Evolutionary conservation across 2,113 vertebrate species (phyloP), one percentile per base, ranked within the genome.

Genomic region (Lipophrys pholis): DNA sequence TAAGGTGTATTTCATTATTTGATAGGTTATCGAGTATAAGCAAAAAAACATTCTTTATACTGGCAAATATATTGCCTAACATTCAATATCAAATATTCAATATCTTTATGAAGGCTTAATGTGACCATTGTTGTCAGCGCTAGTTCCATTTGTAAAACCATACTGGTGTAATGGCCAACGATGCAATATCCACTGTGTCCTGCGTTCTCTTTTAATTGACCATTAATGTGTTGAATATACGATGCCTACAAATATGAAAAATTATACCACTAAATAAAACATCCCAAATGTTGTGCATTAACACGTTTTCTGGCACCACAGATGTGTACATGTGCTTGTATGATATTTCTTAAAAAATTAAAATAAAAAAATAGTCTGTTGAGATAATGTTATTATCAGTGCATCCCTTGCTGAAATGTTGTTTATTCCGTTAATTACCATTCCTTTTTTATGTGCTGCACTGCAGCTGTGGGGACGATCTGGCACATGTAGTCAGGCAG

Each of bases 371-470:
- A 74, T 55, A 39, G 69, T 61, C 56, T 84, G 65, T 65, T 83
- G 73, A 85, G 81, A 89, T 79, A 81, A 81, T 74, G 35, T 69
- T 82, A 81, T 89, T 82, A 82, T 86, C 74, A 72, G 55, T 73
- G 36, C 59, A 78, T 84, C 65, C 63, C 59, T 64, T 71, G 41
- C 76, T 86, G 75, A 83, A 83, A 82, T 62, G 60, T 72, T 85
- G 83, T 87, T 89, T 90, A 77, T 89, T 86, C 74, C 68, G 30
- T 85, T 91, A 86, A 89, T 90, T 83, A 87, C 59, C 58, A 72
- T 80, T 78, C 53, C 62, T 56, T 86, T 64, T 83, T 85, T 69
- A 73, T 71, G 77, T 61, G 52, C 63, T 66, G 59, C 39, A 60
- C 70, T 55, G 42, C 54, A 72, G 68, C 78, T 46, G 17, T 71